Evolutionary conservation across 2,888 invertebrate genomes (phyloP).

Genomic region (Pantelozetes paolii): DNA sequence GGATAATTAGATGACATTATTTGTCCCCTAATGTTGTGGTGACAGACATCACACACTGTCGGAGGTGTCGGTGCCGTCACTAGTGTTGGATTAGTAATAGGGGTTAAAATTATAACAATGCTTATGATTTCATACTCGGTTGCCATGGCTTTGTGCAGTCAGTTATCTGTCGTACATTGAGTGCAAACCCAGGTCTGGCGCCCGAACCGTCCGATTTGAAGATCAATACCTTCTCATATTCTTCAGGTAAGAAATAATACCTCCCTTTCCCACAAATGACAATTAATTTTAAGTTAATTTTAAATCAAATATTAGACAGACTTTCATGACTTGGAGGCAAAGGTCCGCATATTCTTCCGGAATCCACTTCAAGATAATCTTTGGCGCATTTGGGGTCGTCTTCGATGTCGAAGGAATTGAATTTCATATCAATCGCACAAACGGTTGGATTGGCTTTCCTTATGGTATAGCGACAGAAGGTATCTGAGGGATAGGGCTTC

Average conservation of each 20-base stretch:
- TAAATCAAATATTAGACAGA: constrained; percentile 7
- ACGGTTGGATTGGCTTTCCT: constrained; percentile 44
- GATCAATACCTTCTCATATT: constrained; percentile 42
- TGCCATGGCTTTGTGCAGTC: constrained; percentile 44
- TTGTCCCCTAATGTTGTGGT: constrained; percentile 47
- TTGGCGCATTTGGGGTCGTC: constrained; percentile 46
- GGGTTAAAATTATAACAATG: background rate
- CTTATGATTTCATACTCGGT: constrained; percentile 35
- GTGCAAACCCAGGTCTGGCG: constrained; percentile 44
- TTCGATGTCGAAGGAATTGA: constrained; percentile 48
- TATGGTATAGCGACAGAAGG: constrained; percentile 48
- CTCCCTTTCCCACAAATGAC: constrained; percentile 32
- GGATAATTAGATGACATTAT: constrained; percentile 48
- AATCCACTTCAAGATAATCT: constrained; percentile 47
- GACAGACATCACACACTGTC: constrained; percentile 47
- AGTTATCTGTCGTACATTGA: constrained; percentile 45
- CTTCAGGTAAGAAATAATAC: constrained; percentile 41
- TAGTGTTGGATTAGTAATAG: constrained; percentile 10
- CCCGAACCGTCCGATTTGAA: constrained; percentile 43
- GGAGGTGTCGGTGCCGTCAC: constrained; percentile 42
- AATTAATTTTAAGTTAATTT: constrained; percentile 3
- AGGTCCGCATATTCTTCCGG: constrained; percentile 41
- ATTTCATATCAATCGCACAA: constrained; percentile 48
- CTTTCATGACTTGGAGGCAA: constrained; percentile 42
- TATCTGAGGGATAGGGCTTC: constrained; percentile 45